Evolutionary conservation across 2,797 vertebrate genomes (phyloP), one percentile per base, ranked within the genome.

Genomic region (Apogon talboti): DNA sequence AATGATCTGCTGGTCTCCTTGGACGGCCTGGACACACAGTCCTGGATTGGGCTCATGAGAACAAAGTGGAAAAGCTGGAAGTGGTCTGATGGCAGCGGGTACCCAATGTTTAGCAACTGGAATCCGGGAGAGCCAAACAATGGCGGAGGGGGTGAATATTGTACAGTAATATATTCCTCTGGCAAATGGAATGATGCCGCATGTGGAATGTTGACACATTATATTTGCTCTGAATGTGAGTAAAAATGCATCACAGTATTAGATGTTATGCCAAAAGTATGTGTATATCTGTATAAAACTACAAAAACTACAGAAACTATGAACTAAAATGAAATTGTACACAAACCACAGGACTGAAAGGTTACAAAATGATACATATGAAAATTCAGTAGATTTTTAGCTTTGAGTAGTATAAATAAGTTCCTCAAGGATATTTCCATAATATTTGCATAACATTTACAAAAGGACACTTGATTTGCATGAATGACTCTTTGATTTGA

Each of bases 31-130:
- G 14, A 2, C 11, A 18, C 50, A 0, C 0, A 10, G 13, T 51
- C 41, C 53, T 90, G 86, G 89, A 75, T 87, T 9, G 86, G 86
- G 0, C 77, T 89, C 3, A 19, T 1, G 19, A 65, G 1, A 4
- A 28, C 18, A 11, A 1, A 0, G 0, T 3, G 2, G 0, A 0
- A 0, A 0, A 41, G 62, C 13, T 81, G 71, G 76, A 67, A 61
- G 62, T 83, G 78, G 81, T 78, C 81, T 0, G 73, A 83, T 0
- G 84, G 84, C 41, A 55, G 44, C 0, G 76, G 81, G 9, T 0
- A 0, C 0, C 9, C 6, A 0, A 1, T 0, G 0, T 63, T 62
- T 55, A 60, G 37, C 48, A 21, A 2, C 5, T 83, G 66, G 83
- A 0, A 0, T 0, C 0, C 0, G 0, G n/a, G 1, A 0, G 49